A percentile compares a stretch with the other conserved stretches of the same genome.
phyloP scores from a whole-genome alignment of 2,888 invertebrate genomes.

The Hypselothyrea guttata region DNA sequence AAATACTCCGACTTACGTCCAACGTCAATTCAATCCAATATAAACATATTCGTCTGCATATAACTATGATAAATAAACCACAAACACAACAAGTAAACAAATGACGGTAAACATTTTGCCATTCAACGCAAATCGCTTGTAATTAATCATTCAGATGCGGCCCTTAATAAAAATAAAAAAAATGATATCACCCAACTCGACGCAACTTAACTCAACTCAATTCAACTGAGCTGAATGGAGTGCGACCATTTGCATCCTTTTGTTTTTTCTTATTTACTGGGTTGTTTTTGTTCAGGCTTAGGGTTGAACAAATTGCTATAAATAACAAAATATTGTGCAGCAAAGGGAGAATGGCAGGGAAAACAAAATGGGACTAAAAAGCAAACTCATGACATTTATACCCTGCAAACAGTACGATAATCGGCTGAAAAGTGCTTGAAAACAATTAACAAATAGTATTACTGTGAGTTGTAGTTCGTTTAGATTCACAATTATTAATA shows the following conservation, averaged over 20 bases:
- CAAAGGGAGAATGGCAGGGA: not conserved
- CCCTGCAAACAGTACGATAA: too few relatives aligned
- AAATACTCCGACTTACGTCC: constrained; percentile 12
- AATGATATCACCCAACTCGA: constrained; percentile 23
- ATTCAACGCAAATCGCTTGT: constrained; percentile 49
- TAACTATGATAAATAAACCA: constrained; percentile 25
- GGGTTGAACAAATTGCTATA: constrained; percentile 58
- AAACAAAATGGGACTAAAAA: not conserved
- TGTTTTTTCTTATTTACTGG: constrained; percentile 6
- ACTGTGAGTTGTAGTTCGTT: too few relatives aligned
- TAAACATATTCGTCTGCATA: constrained; percentile 8
- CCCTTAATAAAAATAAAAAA: constrained; percentile 33
- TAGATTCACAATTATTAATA: too few relatives aligned
- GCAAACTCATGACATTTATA: constrained; percentile 11
- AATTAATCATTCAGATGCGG: constrained; percentile 62
- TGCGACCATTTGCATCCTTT: constrained; percentile 41
- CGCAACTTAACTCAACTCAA: too few relatives aligned
- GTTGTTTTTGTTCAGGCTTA: constrained; percentile 22
- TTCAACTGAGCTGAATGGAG: constrained; percentile 11
- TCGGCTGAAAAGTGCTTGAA: too few relatives aligned
- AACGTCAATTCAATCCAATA: constrained; percentile 21
- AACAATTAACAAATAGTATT: too few relatives aligned
- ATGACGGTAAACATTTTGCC: constrained; percentile 54
- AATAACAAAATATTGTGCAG: constrained; percentile 58
- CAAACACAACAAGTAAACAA: constrained; percentile 30